A percentile compares a stretch with the other conserved stretches of the same genome.
Evolutionary conservation across 30 jellyfish, hydroid and myxozoan genomes (phyloP).

Genomic region (Aurelia sp.): DNA sequence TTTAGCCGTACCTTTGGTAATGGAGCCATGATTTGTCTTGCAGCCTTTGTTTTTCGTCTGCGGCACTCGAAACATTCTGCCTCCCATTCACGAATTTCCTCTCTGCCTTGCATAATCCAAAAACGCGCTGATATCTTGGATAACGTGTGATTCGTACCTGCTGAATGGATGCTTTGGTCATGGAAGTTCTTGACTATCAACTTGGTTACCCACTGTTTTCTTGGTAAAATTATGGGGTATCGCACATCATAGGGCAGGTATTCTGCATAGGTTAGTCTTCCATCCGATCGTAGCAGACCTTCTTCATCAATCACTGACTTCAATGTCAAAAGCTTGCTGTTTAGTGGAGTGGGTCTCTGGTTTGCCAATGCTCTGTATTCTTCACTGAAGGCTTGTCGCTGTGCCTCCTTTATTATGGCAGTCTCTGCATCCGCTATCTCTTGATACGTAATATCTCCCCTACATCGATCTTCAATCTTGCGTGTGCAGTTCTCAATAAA

Average conservation of each 20-base stretch:
- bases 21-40: slow-evolving; percentile 64
- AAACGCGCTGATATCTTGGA: no score
- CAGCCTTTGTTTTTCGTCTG: slow-evolving; percentile 26
- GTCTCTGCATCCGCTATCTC: no score
- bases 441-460: no score
- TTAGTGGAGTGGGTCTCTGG: no score
- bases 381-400: no score
- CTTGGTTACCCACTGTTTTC: slow-evolving; percentile 36
- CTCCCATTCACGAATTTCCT: no score
- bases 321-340: no score
- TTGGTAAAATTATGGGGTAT: slow-evolving; percentile 51
- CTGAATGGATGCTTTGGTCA: neutral
- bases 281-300: neutral
- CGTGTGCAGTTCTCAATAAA: neutral
- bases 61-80: neutral
- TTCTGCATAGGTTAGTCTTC: slow-evolving; percentile 45
- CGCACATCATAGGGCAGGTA: slow-evolving; percentile 46
- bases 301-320: no score
- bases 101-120: no score
- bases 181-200: slow-evolving; percentile 16
- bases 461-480: neutral
- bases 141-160: neutral
- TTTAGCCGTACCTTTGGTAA: slow-evolving; percentile 30
- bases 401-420: no score
- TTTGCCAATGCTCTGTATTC: no score